These are phyloP conservation scores for Falco biarmicus DNA, from an alignment of 2,797 vertebrate species.

Conservation along the genomic window DNA sequence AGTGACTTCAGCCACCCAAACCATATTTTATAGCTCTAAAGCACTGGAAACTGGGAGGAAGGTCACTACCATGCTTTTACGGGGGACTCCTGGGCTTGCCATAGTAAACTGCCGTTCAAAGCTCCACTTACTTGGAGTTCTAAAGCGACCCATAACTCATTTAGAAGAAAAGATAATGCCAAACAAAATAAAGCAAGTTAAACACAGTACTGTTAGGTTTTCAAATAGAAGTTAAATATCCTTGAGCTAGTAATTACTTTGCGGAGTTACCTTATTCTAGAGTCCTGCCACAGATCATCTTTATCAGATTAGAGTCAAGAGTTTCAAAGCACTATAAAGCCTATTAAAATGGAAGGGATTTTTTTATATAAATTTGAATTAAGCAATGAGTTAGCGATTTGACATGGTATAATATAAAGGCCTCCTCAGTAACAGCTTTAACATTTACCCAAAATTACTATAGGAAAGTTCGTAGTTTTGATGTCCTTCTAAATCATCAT, in stretches of 20 bases:
- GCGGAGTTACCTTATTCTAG: not conserved
- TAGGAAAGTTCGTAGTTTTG: not conserved
- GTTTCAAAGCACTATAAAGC: not conserved
- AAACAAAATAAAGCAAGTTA: slow-evolving; percentile 36
- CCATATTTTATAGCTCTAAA: not conserved
- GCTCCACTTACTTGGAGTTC: not conserved
- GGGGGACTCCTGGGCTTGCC: not conserved
- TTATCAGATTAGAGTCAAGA: not conserved
- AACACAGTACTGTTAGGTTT: not conserved
- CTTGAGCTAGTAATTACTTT: not conserved
- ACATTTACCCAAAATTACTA: not conserved
- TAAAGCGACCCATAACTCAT: not conserved
- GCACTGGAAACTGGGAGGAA: not conserved
- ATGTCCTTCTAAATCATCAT: not conserved
- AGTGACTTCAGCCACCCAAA: not conserved
- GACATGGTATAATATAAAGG: not conserved
- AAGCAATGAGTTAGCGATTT: not conserved
- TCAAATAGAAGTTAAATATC: not conserved
- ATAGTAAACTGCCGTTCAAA: not conserved
- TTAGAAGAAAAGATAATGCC: not conserved
- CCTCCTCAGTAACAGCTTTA: not conserved
- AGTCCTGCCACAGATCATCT: not conserved
- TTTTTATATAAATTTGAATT: not conserved
- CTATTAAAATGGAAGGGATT: not conserved
- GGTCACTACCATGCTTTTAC: not conserved